Base-by-base conservation (phyloP, 2,113 vertebrate genomes). In the Hyaena hyaena region DNA sequence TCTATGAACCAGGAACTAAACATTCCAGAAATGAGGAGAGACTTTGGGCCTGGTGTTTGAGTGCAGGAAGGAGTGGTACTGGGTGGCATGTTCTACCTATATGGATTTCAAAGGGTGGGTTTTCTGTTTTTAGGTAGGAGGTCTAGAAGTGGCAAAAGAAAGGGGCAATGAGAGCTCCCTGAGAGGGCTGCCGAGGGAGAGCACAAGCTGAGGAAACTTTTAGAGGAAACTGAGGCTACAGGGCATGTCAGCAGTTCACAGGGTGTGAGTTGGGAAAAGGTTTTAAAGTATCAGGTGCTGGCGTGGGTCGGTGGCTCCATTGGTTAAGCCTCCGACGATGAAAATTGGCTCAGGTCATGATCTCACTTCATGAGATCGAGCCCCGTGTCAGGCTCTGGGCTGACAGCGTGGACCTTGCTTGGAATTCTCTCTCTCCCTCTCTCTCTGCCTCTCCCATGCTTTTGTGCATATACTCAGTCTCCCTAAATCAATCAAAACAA, bases 121-220 rank as follows among this genome's bases (percentile, higher is more conserved):
- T 43, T 73, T 35, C 39, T 39, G 39, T 39, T 39, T 39, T 39
- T 23, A 24, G 35, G 10, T 23, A 24, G 35, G 10, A 48, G 24
- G 39, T 9, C 3, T 48, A 28, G 24, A 76, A 76, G 43, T 48
- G 26, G 43, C 43, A 65, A 5, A 65, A 28, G 74, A 76, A 76
- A 2, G 2, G 74, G 7, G 26, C 39, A 7, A 48, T 2, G 2
- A 3, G 39, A 28, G 26, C 43, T 48, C 3, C 24, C 5, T 48
- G 26, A 16, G 39, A 45, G 28, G 43, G 26, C 74, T 28, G 11
- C 26, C 16, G 74, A 15, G 26, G 43, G 39, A 76, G 69, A n/a
- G 48, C 43, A 48, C 35, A 43, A 12, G 7, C 43, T 16, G 12
- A 48, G 43, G 74, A 7, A 0, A 4, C 43, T 31, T 16, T 76